phyloP scores from a whole-genome alignment of 2,888 invertebrate species.

The Polymixis lichenea region DNA sequence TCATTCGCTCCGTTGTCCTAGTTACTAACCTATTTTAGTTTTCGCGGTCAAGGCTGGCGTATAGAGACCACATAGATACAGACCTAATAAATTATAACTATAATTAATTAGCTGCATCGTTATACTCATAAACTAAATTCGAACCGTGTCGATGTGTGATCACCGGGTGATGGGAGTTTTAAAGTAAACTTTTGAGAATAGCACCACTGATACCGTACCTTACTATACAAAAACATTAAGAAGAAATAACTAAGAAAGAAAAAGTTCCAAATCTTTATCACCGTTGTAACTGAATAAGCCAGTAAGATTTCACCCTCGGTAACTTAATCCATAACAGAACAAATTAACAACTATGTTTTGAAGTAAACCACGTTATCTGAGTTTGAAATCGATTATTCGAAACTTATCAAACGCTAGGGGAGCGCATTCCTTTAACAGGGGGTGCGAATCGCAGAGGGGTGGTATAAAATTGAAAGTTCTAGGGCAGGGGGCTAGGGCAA shows the following conservation, averaged over 20 bases:
- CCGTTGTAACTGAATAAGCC: slow-evolving; percentile 4
- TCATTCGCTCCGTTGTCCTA: neutral
- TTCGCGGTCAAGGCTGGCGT: neutral
- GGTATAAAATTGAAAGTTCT: slow-evolving; percentile 75
- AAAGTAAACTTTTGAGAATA: neutral
- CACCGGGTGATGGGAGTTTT: neutral
- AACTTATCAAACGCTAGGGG: slow-evolving; percentile 67
- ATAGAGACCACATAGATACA: too few relatives aligned
- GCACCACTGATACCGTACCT: neutral
- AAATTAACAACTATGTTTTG: slow-evolving; percentile 25
- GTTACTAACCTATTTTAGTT: slow-evolving; percentile 19
- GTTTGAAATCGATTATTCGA: slow-evolving; percentile 65
- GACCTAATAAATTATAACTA: neutral
- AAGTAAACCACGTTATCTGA: slow-evolving; percentile 18
- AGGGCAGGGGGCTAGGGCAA: slow-evolving; percentile 71
- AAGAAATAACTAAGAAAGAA: neutral
- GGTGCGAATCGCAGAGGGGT: slow-evolving; percentile 49
- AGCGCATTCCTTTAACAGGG: slow-evolving; percentile 67
- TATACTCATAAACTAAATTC: neutral
- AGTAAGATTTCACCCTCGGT: slow-evolving; percentile 2
- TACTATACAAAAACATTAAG: neutral
- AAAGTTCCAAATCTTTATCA: neutral
- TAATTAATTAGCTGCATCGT: neutral
- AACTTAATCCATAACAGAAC: slow-evolving; percentile 12
- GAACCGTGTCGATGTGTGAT: neutral